Evolutionary conservation across 2,797 vertebrate genomes (phyloP).

Genomic region (Ptychobarbus kaznakovi): DNA sequence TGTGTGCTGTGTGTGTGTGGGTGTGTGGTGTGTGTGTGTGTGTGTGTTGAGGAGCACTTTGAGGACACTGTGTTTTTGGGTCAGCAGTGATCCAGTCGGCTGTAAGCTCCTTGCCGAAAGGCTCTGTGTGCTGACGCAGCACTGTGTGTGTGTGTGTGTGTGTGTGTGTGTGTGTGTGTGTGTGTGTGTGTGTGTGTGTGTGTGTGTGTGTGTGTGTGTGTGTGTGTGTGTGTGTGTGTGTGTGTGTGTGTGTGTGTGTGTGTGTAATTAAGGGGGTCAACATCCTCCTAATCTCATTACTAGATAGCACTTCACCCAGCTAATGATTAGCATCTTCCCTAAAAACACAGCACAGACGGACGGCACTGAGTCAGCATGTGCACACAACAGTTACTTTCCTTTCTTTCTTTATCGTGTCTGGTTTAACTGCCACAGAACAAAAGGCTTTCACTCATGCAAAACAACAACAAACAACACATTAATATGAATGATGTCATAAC

Average conservation of each 20-base stretch:
- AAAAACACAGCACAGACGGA: slow-evolving; percentile 35
- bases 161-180: slow-evolving; percentile 48
- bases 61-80: slow-evolving; percentile 75
- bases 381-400: background rate
- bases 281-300: slow-evolving; percentile 81
- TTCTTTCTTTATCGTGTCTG: background rate
- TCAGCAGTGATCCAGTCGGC: slow-evolving; percentile 76
- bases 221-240: slow-evolving; percentile 52
- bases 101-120: slow-evolving; percentile 80
- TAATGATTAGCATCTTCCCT: slow-evolving; percentile 57
- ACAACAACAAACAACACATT: no score
- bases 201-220: slow-evolving; percentile 64
- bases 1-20: background rate
- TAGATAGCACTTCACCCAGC: slow-evolving; percentile 67
- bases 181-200: slow-evolving; percentile 59
- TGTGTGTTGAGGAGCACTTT: slow-evolving; percentile 61
- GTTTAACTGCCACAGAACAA: background rate
- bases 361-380: background rate
- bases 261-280: slow-evolving; percentile 70
- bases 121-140: slow-evolving; percentile 79
- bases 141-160: slow-evolving; percentile 62
- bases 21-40: background rate
- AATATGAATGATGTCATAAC: no score
- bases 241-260: slow-evolving; percentile 45
- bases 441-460: background rate